A percentile compares a stretch with the other conserved stretches of the same genome.
Conservation (phyloP, 2,888 invertebrate genomes). For the Trichogramma dendrolimi region DNA sequence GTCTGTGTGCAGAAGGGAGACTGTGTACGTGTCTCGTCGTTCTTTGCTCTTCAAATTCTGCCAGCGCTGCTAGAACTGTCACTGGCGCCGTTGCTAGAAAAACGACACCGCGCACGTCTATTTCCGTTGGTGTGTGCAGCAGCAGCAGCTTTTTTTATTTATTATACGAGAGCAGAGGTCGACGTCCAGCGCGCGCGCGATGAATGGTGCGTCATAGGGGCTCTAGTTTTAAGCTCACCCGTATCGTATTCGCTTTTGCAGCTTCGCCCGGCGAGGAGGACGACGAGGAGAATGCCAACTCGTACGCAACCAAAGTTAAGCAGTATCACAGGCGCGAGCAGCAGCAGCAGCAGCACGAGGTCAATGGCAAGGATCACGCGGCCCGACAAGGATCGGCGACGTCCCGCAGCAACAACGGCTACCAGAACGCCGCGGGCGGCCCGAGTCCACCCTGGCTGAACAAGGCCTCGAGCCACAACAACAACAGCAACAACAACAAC, state of each 20-base stretch:
- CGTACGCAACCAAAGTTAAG: constrained; percentile 6
- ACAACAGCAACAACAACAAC: constrained; percentile 7
- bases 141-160: too few species aligned
- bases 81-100: too few species aligned
- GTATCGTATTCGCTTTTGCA: constrained; percentile 28
- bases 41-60: too few species aligned
- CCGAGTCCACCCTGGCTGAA: constrained; percentile 14
- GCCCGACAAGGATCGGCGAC: not conserved
- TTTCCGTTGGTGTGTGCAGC: too few species aligned
- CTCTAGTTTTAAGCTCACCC: too few species aligned
- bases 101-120: too few species aligned
- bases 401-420: not conserved
- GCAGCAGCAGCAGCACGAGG: constrained; percentile 2
- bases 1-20: too few species aligned
- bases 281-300: constrained; percentile 36
- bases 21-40: too few species aligned
- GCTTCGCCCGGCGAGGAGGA: constrained; percentile 49
- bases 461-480: constrained; percentile 17
- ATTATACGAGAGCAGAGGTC: too few species aligned
- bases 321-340: not conserved
- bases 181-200: too few species aligned
- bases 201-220: too few species aligned
- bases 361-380: not conserved
- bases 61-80: too few species aligned
- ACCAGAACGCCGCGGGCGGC: not conserved